Conservation (phyloP, 23 tunicate genomes). For the Oikopleura albicans region DNA sequence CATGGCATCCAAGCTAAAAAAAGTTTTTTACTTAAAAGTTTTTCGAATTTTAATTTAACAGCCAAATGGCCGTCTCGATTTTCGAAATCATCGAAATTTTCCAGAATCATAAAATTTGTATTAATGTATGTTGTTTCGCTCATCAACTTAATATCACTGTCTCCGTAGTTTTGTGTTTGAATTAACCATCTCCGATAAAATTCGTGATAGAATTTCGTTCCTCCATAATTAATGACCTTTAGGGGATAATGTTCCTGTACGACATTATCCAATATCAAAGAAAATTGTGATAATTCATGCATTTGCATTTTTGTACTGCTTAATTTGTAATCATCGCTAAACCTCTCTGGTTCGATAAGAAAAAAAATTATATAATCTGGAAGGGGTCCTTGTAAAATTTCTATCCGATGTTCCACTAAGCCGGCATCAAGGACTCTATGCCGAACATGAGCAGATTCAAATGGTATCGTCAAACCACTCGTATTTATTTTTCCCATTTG, state of each 20-base stretch:
- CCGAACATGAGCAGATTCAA: not conserved
- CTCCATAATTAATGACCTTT: not conserved
- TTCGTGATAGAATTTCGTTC: not conserved
- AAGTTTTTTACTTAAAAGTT: not conserved
- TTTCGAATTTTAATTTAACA: not conserved
- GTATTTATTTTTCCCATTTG: not conserved
- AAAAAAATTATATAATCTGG: not conserved
- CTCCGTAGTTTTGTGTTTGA: not conserved
- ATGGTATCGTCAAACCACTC: not conserved
- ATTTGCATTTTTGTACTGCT: not conserved
- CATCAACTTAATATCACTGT: not conserved
- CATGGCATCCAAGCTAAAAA: not conserved
- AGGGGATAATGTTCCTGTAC: not conserved
- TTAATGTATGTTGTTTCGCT: not conserved
- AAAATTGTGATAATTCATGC: not conserved
- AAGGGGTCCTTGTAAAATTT: not conserved
- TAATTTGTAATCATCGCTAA: not conserved
- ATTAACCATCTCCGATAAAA: not conserved
- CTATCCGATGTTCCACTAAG: not conserved
- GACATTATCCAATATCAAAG: not conserved
- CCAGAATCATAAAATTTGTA: not conserved
- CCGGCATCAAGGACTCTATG: not conserved
- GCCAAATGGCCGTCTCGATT: not conserved
- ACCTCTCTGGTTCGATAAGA: not conserved
- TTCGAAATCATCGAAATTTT: not conserved